Evolutionary conservation across 1,140 invertebrate species (phyloP).

Genomic region (Trichoplusia ni): DNA sequence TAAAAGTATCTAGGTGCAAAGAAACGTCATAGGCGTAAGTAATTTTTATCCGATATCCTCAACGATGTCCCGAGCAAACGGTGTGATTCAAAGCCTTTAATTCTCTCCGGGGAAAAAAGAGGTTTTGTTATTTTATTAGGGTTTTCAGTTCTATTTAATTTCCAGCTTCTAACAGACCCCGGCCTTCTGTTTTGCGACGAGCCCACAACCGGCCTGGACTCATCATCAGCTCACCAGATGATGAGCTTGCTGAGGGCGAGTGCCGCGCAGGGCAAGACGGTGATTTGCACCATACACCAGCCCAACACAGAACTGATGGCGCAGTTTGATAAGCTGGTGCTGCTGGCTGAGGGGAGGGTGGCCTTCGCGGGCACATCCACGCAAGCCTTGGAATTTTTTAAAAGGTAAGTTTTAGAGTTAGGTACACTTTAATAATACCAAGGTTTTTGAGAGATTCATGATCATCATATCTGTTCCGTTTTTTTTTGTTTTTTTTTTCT

Average conservation of each 20-base stretch:
- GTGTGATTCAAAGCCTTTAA: too few relatives aligned
- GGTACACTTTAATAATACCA: too few relatives aligned
- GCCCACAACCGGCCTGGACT: constrained; percentile 96
- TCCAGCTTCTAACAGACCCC: constrained; percentile 94
- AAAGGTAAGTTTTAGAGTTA: constrained; percentile 81
- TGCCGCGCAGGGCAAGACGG: constrained; percentile 88
- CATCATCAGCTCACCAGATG: constrained; percentile 94
- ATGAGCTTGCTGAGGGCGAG: constrained; percentile 88
- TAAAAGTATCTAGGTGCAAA: too few relatives aligned
- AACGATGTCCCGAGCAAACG: too few relatives aligned
- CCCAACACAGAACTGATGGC: constrained; percentile 96
- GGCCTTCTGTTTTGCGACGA: constrained; percentile 97
- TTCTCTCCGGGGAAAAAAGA: too few relatives aligned
- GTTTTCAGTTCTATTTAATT: too few relatives aligned
- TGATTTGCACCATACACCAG: constrained; percentile 98
- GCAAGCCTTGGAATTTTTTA: constrained; percentile 90
- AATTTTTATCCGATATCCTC: too few relatives aligned
- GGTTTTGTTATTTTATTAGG: too few relatives aligned
- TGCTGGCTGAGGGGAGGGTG: constrained; percentile 94
- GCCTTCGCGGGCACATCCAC: constrained; percentile 91
- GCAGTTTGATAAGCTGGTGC: constrained; percentile 92
- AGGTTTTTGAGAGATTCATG: too few relatives aligned
- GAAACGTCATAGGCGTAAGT: too few relatives aligned
- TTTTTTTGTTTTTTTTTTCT: too few relatives aligned
- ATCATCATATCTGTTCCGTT: too few relatives aligned